These are phyloP conservation scores for Tragelaphus eurycerus DNA, from an alignment of 2,797 vertebrate species.

Conservation along the genomic window DNA sequence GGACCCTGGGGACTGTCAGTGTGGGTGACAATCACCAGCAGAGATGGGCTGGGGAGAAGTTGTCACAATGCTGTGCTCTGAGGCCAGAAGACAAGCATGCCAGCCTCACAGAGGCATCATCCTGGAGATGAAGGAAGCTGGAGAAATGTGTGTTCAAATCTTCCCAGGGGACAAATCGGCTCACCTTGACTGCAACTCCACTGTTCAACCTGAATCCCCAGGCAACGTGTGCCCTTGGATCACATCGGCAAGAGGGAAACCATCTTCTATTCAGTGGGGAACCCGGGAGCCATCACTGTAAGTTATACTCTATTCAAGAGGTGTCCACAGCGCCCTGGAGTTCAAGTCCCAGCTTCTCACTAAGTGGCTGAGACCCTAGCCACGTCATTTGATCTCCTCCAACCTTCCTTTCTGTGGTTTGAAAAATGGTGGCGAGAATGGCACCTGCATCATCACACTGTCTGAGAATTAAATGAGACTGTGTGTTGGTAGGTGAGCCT, in stretches of 20 bases:
- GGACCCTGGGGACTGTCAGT: background rate
- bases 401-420: background rate
- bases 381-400: background rate
- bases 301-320: too few relatives aligned
- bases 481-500: rapidly evolving
- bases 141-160: background rate
- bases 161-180: background rate
- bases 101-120: background rate
- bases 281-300: rapidly evolving
- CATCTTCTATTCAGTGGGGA: rapidly evolving
- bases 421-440: rapidly evolving
- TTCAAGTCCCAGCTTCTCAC: rapidly evolving
- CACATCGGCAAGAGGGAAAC: background rate
- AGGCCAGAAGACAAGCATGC: background rate
- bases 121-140: background rate
- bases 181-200: background rate
- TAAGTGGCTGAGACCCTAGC: background rate
- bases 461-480: rapidly evolving
- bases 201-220: background rate
- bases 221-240: background rate
- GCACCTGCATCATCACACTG: rapidly evolving
- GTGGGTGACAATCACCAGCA: background rate
- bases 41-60: slow-evolving; percentile 20
- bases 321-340: rapidly evolving
- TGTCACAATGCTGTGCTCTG: background rate